Conservation (phyloP, 2,113 vertebrate genomes). For the Meles meles region DNA sequence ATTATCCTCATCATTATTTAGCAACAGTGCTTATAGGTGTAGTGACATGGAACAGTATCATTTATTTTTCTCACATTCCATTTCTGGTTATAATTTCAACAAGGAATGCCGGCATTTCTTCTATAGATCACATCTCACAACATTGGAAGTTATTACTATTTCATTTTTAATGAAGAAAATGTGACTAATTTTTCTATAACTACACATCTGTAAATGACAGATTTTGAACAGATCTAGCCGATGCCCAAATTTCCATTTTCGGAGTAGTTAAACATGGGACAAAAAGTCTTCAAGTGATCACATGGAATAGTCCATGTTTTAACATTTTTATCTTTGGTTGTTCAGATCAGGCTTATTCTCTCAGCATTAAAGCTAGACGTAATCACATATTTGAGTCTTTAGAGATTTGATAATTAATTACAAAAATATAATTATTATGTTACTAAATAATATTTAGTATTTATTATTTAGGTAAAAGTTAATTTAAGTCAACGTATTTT, state of each 20-base stretch:
- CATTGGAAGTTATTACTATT: background rate
- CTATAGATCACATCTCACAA: background rate
- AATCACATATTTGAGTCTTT: background rate
- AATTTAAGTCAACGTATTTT: constrained; percentile 3
- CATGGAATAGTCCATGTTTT: background rate
- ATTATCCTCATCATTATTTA: background rate
- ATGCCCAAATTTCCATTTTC: background rate
- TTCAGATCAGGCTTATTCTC: background rate
- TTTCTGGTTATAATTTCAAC: constrained; percentile 26
- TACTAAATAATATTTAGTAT: background rate
- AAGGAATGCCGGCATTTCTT: background rate
- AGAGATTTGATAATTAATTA: background rate
- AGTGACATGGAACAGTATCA: background rate
- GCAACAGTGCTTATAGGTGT: background rate
- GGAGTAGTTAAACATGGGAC: background rate
- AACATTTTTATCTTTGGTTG: background rate
- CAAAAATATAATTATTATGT: background rate
- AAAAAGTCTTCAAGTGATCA: background rate
- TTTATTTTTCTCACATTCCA: background rate
- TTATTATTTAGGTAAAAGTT: background rate
- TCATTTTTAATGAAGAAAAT: constrained; percentile 18
- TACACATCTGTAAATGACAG: background rate
- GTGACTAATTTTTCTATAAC: background rate
- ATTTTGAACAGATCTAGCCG: background rate
- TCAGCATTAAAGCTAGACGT: background rate